phyloP scores from a whole-genome alignment of 2,797 vertebrate genomes.

The Crypturellus tataupa region DNA sequence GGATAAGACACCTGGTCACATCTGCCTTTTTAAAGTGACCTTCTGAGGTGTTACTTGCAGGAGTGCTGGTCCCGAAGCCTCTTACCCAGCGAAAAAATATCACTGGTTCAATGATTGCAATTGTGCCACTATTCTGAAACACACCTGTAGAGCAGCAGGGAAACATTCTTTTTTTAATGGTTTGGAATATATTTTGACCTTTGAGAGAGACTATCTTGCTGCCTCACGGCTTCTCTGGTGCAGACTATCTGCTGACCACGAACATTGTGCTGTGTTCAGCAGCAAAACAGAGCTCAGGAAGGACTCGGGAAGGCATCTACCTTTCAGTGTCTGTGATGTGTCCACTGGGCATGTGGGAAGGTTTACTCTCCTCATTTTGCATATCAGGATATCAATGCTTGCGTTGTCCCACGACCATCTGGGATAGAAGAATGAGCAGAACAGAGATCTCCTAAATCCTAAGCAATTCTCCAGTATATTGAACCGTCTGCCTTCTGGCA shows the following conservation, averaged over 20 bases:
- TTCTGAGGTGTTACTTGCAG: background rate
- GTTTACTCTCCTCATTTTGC: background rate
- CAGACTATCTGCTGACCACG: background rate
- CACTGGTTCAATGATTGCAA: background rate
- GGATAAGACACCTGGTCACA: background rate
- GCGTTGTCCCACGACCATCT: background rate
- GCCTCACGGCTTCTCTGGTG: background rate
- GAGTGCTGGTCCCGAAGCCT: background rate
- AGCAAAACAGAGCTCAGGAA: background rate
- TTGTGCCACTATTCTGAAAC: background rate
- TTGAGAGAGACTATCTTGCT: background rate
- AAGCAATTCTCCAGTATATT: background rate
- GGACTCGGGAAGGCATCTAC: background rate
- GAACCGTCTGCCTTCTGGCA: background rate
- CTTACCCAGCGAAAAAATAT: background rate
- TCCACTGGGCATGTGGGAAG: background rate
- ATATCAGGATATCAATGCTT: background rate
- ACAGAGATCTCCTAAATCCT: background rate
- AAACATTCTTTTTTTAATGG: background rate
- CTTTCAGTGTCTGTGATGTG: background rate
- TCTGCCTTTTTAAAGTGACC: conserved; percentile 1
- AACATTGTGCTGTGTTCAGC: accelerated
- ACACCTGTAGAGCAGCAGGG: background rate
- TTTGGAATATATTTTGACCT: background rate
- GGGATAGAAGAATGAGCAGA: background rate